phyloP scores from a whole-genome alignment of 2,113 vertebrate genomes.

The Atlantisia rogersi region DNA sequence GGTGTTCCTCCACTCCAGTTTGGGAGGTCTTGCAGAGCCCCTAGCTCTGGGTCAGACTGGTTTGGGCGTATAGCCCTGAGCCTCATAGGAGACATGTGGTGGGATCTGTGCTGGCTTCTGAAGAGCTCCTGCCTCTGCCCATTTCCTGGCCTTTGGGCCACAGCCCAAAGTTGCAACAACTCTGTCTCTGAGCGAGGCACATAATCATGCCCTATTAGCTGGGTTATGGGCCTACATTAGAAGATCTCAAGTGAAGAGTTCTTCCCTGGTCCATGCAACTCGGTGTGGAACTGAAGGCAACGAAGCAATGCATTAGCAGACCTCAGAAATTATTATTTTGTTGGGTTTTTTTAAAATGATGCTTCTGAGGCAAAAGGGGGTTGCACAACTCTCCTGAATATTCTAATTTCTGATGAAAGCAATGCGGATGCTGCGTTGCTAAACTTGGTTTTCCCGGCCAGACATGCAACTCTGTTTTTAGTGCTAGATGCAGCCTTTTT shows the following conservation, averaged over 20 bases:
- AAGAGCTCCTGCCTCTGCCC: neutral
- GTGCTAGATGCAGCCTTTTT: neutral
- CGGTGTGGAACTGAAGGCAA: neutral
- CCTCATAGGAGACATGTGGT: neutral
- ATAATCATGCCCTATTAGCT: neutral
- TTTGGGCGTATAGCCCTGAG: neutral
- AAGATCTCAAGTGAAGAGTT: neutral
- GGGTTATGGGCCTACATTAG: neutral
- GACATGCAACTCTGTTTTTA: neutral
- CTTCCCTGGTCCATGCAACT: neutral
- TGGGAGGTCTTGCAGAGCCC: neutral
- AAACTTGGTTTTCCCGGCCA: neutral
- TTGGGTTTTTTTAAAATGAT: too few relatives aligned
- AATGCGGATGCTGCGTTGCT: neutral
- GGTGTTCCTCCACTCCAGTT: rapidly evolving
- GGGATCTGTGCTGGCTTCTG: neutral
- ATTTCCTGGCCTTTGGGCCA: neutral
- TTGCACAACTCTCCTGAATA: neutral
- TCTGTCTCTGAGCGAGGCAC: too few relatives aligned
- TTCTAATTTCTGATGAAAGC: neutral
- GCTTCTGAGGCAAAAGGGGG: neutral
- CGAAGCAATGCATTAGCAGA: neutral
- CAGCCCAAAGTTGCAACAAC: neutral
- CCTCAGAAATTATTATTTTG: neutral
- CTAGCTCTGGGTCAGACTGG: neutral